Conservation (phyloP, 35 echinoderm and acorn worm genomes). For the Lytechinus pictus region DNA sequence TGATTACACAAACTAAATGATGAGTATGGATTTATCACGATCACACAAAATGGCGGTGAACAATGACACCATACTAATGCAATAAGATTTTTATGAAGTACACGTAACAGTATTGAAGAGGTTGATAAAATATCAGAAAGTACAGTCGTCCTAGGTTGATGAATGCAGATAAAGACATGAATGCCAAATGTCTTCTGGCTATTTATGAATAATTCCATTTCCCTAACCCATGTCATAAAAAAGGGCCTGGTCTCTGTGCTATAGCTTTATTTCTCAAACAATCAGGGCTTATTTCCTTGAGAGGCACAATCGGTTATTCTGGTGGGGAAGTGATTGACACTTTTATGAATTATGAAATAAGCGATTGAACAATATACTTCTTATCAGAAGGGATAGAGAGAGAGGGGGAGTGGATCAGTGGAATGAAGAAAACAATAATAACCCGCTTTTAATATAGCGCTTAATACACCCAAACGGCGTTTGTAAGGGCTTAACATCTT, state of each 20-base stretch:
- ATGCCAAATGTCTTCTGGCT: conserved; percentile 10
- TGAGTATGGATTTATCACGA: not conserved
- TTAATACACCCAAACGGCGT: too few species aligned
- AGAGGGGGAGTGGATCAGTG: not conserved
- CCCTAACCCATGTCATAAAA: not conserved
- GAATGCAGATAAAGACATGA: conserved; percentile 18
- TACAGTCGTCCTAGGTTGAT: not conserved
- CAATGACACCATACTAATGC: not conserved
- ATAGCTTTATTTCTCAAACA: not conserved
- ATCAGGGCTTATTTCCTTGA: not conserved
- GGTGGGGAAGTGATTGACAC: not conserved
- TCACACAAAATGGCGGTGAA: not conserved
- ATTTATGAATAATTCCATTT: conserved; percentile 6
- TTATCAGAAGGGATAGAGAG: not conserved
- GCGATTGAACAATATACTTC: not conserved
- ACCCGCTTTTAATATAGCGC: too few species aligned
- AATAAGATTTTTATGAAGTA: not conserved
- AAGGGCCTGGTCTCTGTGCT: not conserved
- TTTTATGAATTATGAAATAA: conserved; percentile 21
- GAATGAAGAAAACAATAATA: not conserved
- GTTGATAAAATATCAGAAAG: conserved; percentile 13
- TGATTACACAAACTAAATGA: not conserved
- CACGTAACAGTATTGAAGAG: not conserved
- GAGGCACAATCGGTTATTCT: not conserved
- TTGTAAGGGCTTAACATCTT: too few species aligned